Base-by-base conservation (phyloP, 2,113 vertebrate genomes). In the Phaethon lepturus region DNA sequence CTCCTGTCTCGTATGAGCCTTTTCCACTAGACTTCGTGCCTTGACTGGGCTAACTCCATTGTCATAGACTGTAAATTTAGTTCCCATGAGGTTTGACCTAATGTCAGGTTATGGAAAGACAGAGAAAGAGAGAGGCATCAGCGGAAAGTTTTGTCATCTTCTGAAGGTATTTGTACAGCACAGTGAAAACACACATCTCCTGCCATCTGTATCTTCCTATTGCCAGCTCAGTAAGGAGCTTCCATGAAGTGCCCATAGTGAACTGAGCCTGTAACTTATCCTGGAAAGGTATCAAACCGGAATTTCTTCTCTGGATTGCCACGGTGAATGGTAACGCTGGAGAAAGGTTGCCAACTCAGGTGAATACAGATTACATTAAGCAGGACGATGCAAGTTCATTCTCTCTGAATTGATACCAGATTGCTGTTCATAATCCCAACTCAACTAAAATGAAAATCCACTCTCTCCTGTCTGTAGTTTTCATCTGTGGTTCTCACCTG, bases 21-120 rank as follows among this genome's bases (percentile, higher is more conserved):
- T 99, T 55, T 99, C 99, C 88, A 98, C 95, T 68, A 99, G 97
- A 59, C 98, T 98, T 33, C 98, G 98, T 91, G 98, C 99, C 97
- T 99, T 99, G 88, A 96, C 45, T 12, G 99, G 99, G 91, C 99
- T 99, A 78, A 98, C 98, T 38, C 99, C 99, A 11, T 98, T 98
- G 96, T 99, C 99, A 49, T 99, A 99, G 55, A 99, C 99, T 1
- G 99, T 99, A 97, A 99, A 99, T 97, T 99, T 99, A 56, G 99
- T 99, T 78, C 99, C 99, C 99, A 99, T 99, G 74, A 99, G 98
- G 97, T 99, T 99, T 88, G 99, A 99, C 97, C 99, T 99, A 95
- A 50, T 44, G 55, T 58, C 67, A 94, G 83, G 47, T 95, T 87
- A 89, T 9, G 13, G 56, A 87, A 87, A 95, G 64, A 94, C 28